Conservation (phyloP, 92 coral and sea anemone genomes). For the Zoanthus sociatus region DNA sequence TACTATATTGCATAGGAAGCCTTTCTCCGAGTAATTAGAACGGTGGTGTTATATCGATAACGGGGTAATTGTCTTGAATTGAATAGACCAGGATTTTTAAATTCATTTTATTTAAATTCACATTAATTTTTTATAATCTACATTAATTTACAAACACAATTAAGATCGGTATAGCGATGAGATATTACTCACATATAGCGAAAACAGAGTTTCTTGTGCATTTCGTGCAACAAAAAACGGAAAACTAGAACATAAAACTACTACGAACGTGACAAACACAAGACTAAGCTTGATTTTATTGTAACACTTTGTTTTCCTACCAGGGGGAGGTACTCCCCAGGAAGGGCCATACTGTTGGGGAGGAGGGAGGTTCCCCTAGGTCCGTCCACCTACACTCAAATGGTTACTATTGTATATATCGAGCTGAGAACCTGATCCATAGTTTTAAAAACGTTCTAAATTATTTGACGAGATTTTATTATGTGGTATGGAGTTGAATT, state of each 20-base stretch:
- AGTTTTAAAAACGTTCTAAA: neutral
- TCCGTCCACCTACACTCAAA: too few relatives aligned
- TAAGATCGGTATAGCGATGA: neutral
- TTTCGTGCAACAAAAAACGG: neutral
- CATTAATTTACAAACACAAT: neutral
- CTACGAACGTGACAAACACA: neutral
- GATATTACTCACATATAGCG: neutral
- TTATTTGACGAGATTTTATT: neutral
- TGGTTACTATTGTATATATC: neutral
- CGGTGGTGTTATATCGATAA: too few relatives aligned
- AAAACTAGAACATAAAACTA: neutral
- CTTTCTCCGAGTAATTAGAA: too few relatives aligned
- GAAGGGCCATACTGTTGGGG: too few relatives aligned
- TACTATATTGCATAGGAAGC: too few relatives aligned
- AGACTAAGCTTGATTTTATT: neutral
- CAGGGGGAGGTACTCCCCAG: neutral
- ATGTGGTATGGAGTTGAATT: neutral
- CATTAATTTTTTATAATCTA: too few relatives aligned
- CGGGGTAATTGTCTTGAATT: too few relatives aligned
- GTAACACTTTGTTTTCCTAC: neutral
- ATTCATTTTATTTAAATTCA: too few relatives aligned
- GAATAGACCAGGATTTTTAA: too few relatives aligned
- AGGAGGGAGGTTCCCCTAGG: too few relatives aligned
- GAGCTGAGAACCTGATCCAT: neutral
- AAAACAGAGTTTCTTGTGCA: neutral